These are phyloP conservation scores for Neoitamus cyanurus DNA, from an alignment of 2,888 invertebrate genomes.

Conservation along the genomic window DNA sequence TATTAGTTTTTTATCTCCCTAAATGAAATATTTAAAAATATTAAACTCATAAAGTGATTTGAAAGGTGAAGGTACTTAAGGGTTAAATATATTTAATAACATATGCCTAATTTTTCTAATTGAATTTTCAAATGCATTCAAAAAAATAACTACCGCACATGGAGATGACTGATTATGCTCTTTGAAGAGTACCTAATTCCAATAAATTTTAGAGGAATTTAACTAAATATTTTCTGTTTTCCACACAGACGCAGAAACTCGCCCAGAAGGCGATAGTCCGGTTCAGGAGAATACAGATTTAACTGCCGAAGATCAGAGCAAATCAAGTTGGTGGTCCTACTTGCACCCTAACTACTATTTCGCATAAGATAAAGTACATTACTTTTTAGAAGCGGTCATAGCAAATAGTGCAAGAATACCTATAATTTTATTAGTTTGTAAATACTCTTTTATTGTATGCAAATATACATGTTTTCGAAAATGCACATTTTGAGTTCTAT, in stretches of 20 bases:
- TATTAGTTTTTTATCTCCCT: no score
- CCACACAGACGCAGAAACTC: neutral
- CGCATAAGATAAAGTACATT: constrained; percentile 25
- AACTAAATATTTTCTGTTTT: neutral
- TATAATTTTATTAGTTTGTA: neutral
- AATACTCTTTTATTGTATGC: constrained; percentile 22
- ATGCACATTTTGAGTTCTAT: no score
- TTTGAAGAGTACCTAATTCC: neutral
- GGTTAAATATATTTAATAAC: neutral
- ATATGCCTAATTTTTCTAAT: neutral
- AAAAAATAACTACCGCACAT: neutral
- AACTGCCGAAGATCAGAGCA: neutral
- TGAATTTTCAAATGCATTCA: neutral
- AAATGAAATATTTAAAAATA: no score
- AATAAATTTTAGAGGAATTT: neutral
- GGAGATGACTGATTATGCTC: constrained; percentile 1
- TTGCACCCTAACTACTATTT: constrained; percentile 31
- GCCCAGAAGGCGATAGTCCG: neutral
- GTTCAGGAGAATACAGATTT: neutral
- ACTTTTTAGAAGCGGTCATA: neutral
- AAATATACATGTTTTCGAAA: constrained; percentile 13
- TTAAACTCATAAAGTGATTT: neutral
- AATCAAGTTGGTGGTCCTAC: constrained; percentile 23
- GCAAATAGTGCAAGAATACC: neutral
- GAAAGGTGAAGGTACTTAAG: no score